Evolutionary conservation across 2,113 vertebrate genomes (phyloP).

Genomic region (Dinomys branickii): DNA sequence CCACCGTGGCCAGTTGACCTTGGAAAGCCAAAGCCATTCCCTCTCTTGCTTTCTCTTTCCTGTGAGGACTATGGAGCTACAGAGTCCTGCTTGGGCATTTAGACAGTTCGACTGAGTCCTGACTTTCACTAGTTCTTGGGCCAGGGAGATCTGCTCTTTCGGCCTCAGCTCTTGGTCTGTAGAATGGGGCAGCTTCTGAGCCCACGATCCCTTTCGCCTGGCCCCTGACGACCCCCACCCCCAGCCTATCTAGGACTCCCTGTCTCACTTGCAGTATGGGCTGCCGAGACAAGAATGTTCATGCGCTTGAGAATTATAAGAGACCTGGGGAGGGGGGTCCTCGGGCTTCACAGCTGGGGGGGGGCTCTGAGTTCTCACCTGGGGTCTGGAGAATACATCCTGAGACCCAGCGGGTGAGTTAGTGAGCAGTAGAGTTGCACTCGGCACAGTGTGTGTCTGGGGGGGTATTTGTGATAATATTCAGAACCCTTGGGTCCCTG

Average conservation of each 20-base stretch:
- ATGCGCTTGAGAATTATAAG: accelerated
- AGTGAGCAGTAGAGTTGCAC: not conserved
- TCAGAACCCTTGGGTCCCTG: not conserved
- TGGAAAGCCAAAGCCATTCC: not conserved
- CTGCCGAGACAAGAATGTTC: no score
- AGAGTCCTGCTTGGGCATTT: not conserved
- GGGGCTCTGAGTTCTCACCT: not conserved
- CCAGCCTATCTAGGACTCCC: not conserved
- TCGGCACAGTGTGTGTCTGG: not conserved
- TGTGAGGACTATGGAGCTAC: not conserved
- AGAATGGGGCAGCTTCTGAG: not conserved
- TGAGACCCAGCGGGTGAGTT: not conserved
- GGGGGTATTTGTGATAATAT: no score
- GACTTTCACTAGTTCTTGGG: not conserved
- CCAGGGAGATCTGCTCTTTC: not conserved
- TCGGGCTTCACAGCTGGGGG: not conserved
- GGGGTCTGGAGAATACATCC: not conserved
- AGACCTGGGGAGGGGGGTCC: not conserved
- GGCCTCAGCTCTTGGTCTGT: not conserved
- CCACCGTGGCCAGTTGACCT: not conserved
- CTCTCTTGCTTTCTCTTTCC: not conserved
- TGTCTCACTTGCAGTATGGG: not conserved
- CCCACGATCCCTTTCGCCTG: not conserved
- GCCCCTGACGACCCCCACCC: not conserved
- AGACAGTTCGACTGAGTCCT: not conserved